Percentiles rank a stretch among this genome's conserved stretches.
These are phyloP conservation scores for Heliocidaris erythrogramma DNA, from an alignment of 35 echinoderm and acorn worm genomes.

Conservation along the genomic window DNA sequence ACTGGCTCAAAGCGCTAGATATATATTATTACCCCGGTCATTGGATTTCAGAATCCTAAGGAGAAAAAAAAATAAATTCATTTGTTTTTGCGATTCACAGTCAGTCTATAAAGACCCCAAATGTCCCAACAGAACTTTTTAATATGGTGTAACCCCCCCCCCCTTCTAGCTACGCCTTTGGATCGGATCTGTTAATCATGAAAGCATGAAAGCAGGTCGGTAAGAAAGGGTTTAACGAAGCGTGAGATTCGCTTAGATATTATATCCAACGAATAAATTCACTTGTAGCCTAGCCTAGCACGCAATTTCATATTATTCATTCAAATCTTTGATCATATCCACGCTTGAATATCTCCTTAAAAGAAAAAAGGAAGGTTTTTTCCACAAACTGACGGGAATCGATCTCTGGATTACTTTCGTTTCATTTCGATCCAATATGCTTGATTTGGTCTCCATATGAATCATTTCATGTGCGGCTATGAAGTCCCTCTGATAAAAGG, in stretches of 20 bases:
- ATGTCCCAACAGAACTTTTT: no score
- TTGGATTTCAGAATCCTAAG: no score
- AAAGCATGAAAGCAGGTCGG: neutral
- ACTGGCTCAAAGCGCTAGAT: no score
- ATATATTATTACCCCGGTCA: no score
- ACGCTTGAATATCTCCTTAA: neutral
- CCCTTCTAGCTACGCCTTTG: no score
- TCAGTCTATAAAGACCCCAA: no score
- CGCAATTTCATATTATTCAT: neutral
- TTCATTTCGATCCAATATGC: neutral
- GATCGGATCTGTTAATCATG: neutral
- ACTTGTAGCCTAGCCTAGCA: neutral
- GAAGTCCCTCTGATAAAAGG: neutral
- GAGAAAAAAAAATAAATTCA: no score
- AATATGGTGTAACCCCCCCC: no score
- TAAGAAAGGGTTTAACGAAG: neutral
- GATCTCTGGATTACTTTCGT: neutral
- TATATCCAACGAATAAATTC: neutral
- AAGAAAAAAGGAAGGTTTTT: neutral
- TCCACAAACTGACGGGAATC: neutral
- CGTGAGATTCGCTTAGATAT: neutral
- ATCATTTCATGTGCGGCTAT: neutral
- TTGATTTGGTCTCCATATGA: neutral
- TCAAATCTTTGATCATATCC: neutral
- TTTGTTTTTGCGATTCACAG: no score